A percentile compares a stretch with the other conserved stretches of the same genome.
Evolutionary conservation across 2,888 invertebrate species (phyloP).

Genomic region (Beris morrisii): DNA sequence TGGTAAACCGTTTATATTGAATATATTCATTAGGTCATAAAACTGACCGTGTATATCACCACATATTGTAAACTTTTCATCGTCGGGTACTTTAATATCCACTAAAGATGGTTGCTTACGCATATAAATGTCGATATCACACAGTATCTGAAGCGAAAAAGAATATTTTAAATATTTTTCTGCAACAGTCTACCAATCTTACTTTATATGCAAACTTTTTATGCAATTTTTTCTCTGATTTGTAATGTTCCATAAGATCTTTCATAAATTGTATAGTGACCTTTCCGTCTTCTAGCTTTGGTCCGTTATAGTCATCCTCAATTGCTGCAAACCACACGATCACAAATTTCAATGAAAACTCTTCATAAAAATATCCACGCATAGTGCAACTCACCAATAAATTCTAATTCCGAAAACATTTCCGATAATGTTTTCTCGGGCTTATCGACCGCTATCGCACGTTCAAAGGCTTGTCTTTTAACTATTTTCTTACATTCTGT

Average conservation of each 20-base stretch:
- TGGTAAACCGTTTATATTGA: conserved; percentile 94
- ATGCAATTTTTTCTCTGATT: conserved; percentile 90
- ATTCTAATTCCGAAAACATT: conserved; percentile 78
- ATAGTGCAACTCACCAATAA: conserved; percentile 82
- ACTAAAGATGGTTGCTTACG: conserved; percentile 84
- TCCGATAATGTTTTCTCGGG: conserved; percentile 85
- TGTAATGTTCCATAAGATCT: conserved; percentile 87
- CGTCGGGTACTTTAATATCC: conserved; percentile 83
- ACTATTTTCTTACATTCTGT: conserved; percentile 96
- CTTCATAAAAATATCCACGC: conserved; percentile 29
- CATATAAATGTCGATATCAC: conserved; percentile 85
- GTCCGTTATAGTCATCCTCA: conserved; percentile 93
- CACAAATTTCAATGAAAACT: background rate
- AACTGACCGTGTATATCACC: conserved; percentile 99
- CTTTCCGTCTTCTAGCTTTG: conserved; percentile 81
- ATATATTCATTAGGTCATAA: conserved; percentile 97
- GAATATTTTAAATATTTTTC: background rate
- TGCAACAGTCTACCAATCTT: conserved; percentile 37
- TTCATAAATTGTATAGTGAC: conserved; percentile 88
- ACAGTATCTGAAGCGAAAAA: conserved; percentile 73
- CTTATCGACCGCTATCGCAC: conserved; percentile 93
- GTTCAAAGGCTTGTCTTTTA: conserved; percentile 91
- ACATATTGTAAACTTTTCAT: conserved; percentile 94
- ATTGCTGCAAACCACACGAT: conserved; percentile 66
- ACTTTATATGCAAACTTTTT: conserved; percentile 97